These are phyloP conservation scores for Larimichthys crocea DNA, from an alignment of 2,113 vertebrate genomes.

Conservation along the genomic window DNA sequence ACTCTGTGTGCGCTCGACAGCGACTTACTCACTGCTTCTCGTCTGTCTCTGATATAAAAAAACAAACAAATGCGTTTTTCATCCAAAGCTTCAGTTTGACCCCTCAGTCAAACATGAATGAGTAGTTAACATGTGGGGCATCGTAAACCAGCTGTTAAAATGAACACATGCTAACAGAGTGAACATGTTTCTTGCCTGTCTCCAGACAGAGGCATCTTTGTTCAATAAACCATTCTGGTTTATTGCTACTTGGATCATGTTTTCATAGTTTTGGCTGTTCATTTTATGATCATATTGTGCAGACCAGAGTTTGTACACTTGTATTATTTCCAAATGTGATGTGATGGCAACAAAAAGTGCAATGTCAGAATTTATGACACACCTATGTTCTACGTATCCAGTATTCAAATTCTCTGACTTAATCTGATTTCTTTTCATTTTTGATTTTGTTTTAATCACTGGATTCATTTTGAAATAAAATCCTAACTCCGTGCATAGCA, in stretches of 20 bases:
- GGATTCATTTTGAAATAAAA: too few species aligned
- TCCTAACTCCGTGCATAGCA: too few species aligned
- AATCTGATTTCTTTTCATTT: too few species aligned
- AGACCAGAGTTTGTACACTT: not conserved
- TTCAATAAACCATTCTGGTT: not conserved
- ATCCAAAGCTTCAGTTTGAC: not conserved
- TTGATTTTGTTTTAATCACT: too few species aligned
- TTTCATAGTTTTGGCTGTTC: not conserved
- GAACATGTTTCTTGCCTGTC: not conserved
- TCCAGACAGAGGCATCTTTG: not conserved
- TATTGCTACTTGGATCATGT: not conserved
- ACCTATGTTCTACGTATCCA: too few species aligned
- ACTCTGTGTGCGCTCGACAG: not conserved
- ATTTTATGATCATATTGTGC: not conserved
- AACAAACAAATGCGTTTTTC: not conserved
- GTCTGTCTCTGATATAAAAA: not conserved
- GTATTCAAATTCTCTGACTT: too few species aligned
- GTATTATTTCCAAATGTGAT: not conserved
- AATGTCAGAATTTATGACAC: not conserved
- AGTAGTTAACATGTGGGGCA: too few species aligned
- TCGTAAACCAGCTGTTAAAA: not conserved
- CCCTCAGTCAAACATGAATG: not conserved
- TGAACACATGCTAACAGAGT: not conserved
- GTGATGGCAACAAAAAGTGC: not conserved
- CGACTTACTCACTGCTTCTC: not conserved